phyloP scores from a whole-genome alignment of 2,888 invertebrate genomes.

The Microchrysa polita region DNA sequence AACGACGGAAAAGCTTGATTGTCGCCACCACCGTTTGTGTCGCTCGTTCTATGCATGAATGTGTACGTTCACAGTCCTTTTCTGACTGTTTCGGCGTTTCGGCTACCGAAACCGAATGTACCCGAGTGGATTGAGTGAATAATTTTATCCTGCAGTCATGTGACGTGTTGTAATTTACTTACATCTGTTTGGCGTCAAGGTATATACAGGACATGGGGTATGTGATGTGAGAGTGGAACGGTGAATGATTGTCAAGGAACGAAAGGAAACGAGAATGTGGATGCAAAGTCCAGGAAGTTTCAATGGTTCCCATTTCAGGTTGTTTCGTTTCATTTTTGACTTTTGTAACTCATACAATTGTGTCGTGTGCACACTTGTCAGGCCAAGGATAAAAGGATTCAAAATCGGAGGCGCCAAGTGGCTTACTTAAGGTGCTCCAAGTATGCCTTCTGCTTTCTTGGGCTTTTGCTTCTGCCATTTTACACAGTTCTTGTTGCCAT shows the following conservation, averaged over 20 bases:
- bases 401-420: constrained; percentile 33
- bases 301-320: constrained; percentile 32
- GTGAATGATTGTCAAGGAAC: too few relatives aligned
- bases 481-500: constrained; percentile 24
- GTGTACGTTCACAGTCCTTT: constrained; percentile 15
- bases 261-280: constrained; percentile 4
- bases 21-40: constrained; percentile 37
- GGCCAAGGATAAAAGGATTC: constrained; percentile 44
- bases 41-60: not conserved
- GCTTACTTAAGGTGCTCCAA: constrained; percentile 34
- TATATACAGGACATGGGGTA: too few relatives aligned
- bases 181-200: not conserved
- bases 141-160: constrained; percentile 45
- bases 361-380: constrained; percentile 39
- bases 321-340: constrained; percentile 39
- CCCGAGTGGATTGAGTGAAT: constrained; percentile 14
- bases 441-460: constrained; percentile 33
- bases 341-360: constrained; percentile 35
- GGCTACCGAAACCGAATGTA: not conserved
- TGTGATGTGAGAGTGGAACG: not conserved
- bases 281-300: constrained; percentile 28
- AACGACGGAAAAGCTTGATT: constrained; percentile 41
- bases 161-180: constrained; percentile 43
- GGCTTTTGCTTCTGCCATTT: constrained; percentile 31
- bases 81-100: not conserved